Conservation (phyloP, 1,140 invertebrate genomes). For the Stegodyphus dumicola region DNA sequence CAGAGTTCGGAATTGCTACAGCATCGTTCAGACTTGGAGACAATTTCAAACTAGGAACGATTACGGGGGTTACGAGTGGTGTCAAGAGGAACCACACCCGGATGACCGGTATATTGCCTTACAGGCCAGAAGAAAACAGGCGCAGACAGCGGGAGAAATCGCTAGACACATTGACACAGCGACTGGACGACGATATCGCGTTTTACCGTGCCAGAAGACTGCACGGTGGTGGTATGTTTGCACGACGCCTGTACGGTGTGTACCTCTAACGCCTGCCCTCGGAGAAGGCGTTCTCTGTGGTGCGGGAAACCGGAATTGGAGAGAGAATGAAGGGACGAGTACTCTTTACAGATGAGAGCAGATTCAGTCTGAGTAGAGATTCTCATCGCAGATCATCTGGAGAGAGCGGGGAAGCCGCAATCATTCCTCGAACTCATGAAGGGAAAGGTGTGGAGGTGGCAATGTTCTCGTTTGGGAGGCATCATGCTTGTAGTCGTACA, state of each 20-base stretch:
- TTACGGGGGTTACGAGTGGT: too few relatives aligned
- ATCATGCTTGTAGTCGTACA: conserved; percentile 8
- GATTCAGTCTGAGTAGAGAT: too few relatives aligned
- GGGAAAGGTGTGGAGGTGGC: not conserved
- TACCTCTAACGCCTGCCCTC: not conserved
- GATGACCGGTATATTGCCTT: not conserved
- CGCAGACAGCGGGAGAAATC: conserved; percentile 8
- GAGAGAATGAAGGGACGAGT: too few relatives aligned
- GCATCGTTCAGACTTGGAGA: too few relatives aligned
- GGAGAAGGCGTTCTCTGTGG: too few relatives aligned
- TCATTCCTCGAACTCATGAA: not conserved
- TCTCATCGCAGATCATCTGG: too few relatives aligned
- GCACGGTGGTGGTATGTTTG: not conserved
- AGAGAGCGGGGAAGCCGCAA: too few relatives aligned
- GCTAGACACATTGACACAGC: not conserved
- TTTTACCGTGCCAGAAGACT: not conserved
- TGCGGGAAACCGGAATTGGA: too few relatives aligned
- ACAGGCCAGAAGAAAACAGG: not conserved
- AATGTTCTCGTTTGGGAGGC: conserved; percentile 1
- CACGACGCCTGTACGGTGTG: not conserved
- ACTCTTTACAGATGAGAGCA: too few relatives aligned
- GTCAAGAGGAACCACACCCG: too few relatives aligned
- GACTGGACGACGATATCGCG: not conserved
- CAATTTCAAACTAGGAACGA: too few relatives aligned
- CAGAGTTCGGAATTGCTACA: too few relatives aligned